phyloP scores from a whole-genome alignment of 2,888 invertebrate genomes.

The Hofmannophila pseudospretella region DNA sequence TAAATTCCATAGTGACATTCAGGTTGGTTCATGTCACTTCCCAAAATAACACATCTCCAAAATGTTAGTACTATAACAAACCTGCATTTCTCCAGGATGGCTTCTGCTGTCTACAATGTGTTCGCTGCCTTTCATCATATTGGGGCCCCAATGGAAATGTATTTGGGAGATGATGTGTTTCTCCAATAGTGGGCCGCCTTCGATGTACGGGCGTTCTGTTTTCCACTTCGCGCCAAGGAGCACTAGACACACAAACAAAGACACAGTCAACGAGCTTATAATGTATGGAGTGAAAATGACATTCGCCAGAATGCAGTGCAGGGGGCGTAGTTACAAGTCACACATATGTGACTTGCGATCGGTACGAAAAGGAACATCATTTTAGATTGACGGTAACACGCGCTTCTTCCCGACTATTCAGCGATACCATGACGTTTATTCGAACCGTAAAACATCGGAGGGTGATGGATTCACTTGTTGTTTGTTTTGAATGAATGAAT shows the following conservation, averaged over 20 bases:
- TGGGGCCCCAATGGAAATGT: slow-evolving; percentile 83
- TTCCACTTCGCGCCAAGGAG: slow-evolving; percentile 81
- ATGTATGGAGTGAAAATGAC: background rate
- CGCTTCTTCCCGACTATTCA: too few species aligned
- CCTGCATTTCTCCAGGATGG: slow-evolving; percentile 82
- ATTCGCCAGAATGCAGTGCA: background rate
- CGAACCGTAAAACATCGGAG: too few species aligned
- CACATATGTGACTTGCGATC: too few species aligned
- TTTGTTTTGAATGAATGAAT: too few species aligned
- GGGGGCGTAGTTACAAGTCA: background rate
- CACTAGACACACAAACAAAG: slow-evolving; percentile 56
- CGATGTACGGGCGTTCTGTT: slow-evolving; percentile 76
- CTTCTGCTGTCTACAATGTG: slow-evolving; percentile 76
- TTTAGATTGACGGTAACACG: background rate
- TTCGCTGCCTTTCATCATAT: slow-evolving; percentile 81
- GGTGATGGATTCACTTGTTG: too few species aligned
- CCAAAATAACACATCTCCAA: too few species aligned
- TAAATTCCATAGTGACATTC: too few species aligned
- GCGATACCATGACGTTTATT: too few species aligned
- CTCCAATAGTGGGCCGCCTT: slow-evolving; percentile 77
- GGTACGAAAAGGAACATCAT: too few species aligned
- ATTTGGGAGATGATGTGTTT: slow-evolving; percentile 81
- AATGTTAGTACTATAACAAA: slow-evolving; percentile 13
- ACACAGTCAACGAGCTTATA: background rate
- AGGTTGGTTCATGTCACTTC: too few species aligned